Evolutionary conservation across 2,888 invertebrate species (phyloP).

Genomic region (Agonopterix alstromeriana): DNA sequence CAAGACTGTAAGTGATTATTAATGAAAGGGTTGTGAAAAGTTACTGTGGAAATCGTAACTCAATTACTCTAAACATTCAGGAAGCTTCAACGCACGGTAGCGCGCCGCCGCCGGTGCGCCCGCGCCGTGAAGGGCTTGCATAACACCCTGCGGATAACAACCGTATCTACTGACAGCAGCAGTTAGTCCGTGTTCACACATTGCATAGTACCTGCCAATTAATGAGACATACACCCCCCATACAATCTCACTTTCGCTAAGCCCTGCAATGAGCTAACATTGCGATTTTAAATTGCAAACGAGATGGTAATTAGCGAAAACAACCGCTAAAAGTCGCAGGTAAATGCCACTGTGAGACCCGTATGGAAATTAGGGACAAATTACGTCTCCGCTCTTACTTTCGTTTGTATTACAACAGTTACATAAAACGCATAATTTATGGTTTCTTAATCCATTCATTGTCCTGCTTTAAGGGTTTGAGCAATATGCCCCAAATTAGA

Average conservation of each 20-base stretch:
- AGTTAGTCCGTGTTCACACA: conserved; percentile 45
- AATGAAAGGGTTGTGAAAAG: conserved; percentile 29
- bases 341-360: conserved; percentile 58
- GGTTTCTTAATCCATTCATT: conserved; percentile 57
- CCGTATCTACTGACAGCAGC: conserved; percentile 27
- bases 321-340: conserved; percentile 55
- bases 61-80: conserved; percentile 51
- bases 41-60: conserved; percentile 42
- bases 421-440: conserved; percentile 56
- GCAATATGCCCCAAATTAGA: conserved; percentile 34
- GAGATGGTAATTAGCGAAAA: conserved; percentile 74
- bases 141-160: conserved; percentile 28
- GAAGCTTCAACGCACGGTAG: conserved; percentile 47
- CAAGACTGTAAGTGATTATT: conserved; percentile 32
- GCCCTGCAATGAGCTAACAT: conserved; percentile 32
- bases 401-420: conserved; percentile 58
- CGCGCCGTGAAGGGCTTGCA: conserved; percentile 33
- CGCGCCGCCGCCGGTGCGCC: conserved; percentile 12
- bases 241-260: conserved; percentile 55
- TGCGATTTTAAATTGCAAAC: conserved; percentile 70
- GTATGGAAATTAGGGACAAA: conserved; percentile 73
- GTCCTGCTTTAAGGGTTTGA: conserved; percentile 36
- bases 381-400: conserved; percentile 67
- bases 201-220: conserved; percentile 56
- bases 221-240: conserved; percentile 48